phyloP scores from a whole-genome alignment of 2,888 invertebrate species.

The Neoascia interrupta region DNA sequence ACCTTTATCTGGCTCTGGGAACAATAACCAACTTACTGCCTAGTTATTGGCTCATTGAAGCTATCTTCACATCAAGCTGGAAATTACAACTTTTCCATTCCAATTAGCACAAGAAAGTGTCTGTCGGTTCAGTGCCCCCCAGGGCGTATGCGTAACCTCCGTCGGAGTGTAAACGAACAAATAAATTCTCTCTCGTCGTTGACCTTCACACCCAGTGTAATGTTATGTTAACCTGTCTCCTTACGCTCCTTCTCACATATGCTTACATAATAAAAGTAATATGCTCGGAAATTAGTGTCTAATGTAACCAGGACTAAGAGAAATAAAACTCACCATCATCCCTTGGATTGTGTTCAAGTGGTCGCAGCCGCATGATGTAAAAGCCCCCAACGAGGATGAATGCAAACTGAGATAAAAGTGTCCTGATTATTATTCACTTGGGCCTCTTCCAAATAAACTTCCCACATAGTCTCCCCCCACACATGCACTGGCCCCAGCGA shows the following conservation, averaged over 20 bases:
- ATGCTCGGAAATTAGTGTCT: slow-evolving; percentile 65
- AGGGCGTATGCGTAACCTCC: slow-evolving; percentile 25
- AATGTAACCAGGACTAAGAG: slow-evolving; percentile 51
- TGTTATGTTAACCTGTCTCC: slow-evolving; percentile 32
- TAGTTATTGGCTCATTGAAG: slow-evolving; percentile 26
- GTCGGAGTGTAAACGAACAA: slow-evolving; percentile 16
- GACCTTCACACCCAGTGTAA: slow-evolving; percentile 44
- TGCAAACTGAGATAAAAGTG: slow-evolving; percentile 67
- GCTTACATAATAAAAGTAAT: slow-evolving; percentile 65
- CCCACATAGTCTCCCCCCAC: neutral
- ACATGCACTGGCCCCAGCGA: slow-evolving; percentile 25
- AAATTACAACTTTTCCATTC: slow-evolving; percentile 24
- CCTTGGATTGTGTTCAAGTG: slow-evolving; percentile 46
- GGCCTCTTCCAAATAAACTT: slow-evolving; percentile 59
- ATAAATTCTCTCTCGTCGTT: slow-evolving; percentile 39
- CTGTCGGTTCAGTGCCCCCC: neutral
- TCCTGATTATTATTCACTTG: slow-evolving; percentile 69
- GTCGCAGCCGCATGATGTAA: slow-evolving; percentile 48
- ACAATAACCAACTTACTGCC: neutral
- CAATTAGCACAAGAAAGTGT: slow-evolving; percentile 27
- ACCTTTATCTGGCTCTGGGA: too few species aligned
- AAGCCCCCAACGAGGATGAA: slow-evolving; percentile 67
- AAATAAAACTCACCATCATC: slow-evolving; percentile 49
- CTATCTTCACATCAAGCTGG: neutral
- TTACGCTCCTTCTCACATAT: slow-evolving; percentile 23